Percentiles rank a stretch among this genome's conserved stretches.
phyloP scores from a whole-genome alignment of 2,888 invertebrate species.

The Eupithecia pulchellata region DNA sequence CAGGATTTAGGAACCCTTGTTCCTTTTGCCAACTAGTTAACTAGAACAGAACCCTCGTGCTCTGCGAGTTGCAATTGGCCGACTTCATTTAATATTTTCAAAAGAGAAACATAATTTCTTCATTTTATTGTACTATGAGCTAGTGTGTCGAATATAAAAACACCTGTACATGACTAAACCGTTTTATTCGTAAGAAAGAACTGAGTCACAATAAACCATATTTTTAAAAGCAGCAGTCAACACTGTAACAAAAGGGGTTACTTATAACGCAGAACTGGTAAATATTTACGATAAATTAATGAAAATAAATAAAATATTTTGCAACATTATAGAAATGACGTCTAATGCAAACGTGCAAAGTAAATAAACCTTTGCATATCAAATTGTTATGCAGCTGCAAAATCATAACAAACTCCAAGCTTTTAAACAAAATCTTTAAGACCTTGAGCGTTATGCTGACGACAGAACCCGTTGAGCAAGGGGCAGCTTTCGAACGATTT shows the following conservation, averaged over 20 bases:
- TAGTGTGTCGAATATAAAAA: background rate
- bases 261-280: background rate
- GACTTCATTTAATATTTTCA: background rate
- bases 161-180: slow-evolving; percentile 1
- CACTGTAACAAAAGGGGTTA: background rate
- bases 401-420: background rate
- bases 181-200: background rate
- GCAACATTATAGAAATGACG: slow-evolving; percentile 12
- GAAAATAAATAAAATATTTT: slow-evolving; percentile 14
- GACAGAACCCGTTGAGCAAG: slow-evolving; percentile 49
- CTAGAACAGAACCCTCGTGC: too few relatives aligned
- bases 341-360: slow-evolving; percentile 10
- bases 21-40: too few relatives aligned
- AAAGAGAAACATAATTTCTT: background rate
- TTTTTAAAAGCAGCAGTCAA: background rate
- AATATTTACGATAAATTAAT: slow-evolving; percentile 10
- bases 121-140: background rate
- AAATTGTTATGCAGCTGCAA: slow-evolving; percentile 6
- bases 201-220: background rate
- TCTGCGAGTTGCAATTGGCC: too few relatives aligned
- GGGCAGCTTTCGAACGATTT: slow-evolving; percentile 56
- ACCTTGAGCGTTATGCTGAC: slow-evolving; percentile 20
- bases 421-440: background rate
- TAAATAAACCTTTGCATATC: slow-evolving; percentile 11
- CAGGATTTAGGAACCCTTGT: too few relatives aligned